Evolutionary conservation across 2,797 vertebrate genomes (phyloP).

Genomic region (Nyctalus aviator): DNA sequence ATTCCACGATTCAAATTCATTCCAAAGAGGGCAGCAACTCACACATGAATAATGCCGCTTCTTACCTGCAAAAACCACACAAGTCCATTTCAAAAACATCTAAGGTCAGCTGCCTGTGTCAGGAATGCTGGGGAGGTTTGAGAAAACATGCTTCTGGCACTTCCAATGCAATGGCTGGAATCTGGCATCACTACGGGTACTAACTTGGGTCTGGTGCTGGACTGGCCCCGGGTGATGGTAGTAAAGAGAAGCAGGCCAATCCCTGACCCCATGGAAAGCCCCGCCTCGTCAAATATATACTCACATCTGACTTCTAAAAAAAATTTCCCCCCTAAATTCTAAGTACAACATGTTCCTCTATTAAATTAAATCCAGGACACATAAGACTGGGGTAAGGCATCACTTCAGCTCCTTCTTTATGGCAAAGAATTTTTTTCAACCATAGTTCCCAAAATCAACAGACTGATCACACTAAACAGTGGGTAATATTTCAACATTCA

Average conservation of each 20-base stretch:
- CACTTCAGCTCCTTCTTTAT: slow-evolving; percentile 23
- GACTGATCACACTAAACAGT: slow-evolving; percentile 56
- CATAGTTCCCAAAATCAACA: slow-evolving; percentile 74
- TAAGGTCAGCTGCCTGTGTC: background rate
- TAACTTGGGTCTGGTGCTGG: background rate
- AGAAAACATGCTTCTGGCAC: background rate
- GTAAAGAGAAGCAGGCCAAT: background rate
- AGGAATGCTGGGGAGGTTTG: background rate
- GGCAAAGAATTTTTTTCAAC: slow-evolving; percentile 44
- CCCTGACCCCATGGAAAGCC: background rate
- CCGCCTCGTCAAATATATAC: slow-evolving; percentile 7
- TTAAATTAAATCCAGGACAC: slow-evolving; percentile 70
- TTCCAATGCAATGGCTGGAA: background rate
- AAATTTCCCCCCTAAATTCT: background rate
- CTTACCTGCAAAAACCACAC: slow-evolving; percentile 33
- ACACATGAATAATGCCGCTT: background rate
- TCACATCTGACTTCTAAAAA: slow-evolving; percentile 33
- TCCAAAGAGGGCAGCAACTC: background rate
- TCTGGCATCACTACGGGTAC: background rate
- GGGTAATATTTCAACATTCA: slow-evolving; percentile 69
- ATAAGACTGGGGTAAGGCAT: slow-evolving; percentile 16
- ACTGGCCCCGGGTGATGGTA: background rate
- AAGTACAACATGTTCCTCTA: slow-evolving; percentile 55
- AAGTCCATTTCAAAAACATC: background rate
- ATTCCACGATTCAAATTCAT: slow-evolving; percentile 25